Base-by-base conservation (phyloP, 1,140 invertebrate genomes). In the Ceratosolen fusciceps region DNA sequence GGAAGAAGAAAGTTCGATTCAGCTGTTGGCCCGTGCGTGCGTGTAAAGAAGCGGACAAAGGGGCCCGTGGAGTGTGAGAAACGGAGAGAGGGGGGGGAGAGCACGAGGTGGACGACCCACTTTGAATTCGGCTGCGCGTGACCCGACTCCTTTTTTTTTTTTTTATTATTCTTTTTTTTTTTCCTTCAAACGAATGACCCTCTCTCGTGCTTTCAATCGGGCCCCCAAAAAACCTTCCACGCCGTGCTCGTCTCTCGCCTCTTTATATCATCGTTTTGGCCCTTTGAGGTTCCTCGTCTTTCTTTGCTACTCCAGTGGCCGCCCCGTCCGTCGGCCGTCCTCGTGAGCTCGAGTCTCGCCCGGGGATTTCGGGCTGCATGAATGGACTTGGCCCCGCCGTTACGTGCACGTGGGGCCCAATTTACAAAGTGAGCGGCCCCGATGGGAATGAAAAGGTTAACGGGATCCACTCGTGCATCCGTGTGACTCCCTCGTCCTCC, bases 91-190 rank as follows among this genome's bases (percentile, higher is more conserved):
- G 8, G 29, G 8, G 43, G n/a, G 39, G 39, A 24, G n/a, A n/a
- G n/a, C n/a, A 14, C 26, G 29, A 7, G 12, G 52, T 37, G 37
- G 19, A 29, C 56, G 70, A 39, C 70, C 70, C 52, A 73, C 47
- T 73, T 54, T 2, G 47, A 26, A 37, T 21, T 74, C 56, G 34
- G 5, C 54, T 34, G 19, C 58, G 47, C 74, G 74, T 75, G 74
- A 75, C 60, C 58, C n/a, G 37, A 29, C 5, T 12, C 5, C 39
- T 43, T 26, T 19, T 9, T 14, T 16, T 24, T n/a, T 39, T 9
- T 49, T 43, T 43, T 43, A 5, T 12, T 43, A 5, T 43, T 43
- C 39, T 43, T 43, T 43, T 43, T 12, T 12, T 43, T 43, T 43
- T 43, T 43, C 12, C 39, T 43, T 43, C 39, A 43, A 43, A 12